Evolutionary conservation across 2,113 vertebrate genomes (phyloP).

Genomic region (Sinocyclocheilus grahami): DNA sequence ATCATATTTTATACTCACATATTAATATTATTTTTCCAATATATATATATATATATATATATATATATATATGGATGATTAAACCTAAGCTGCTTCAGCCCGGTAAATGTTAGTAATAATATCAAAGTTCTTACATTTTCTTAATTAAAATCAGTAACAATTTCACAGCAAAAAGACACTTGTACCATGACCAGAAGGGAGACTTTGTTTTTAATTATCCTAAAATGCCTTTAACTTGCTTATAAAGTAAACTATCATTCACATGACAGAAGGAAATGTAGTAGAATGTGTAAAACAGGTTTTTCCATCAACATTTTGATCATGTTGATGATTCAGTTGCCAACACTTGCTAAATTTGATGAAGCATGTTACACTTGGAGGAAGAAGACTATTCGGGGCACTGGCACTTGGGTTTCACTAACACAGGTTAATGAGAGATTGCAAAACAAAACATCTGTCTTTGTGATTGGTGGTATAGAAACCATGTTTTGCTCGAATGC

Average conservation of each 20-base stretch:
- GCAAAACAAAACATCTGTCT: slow-evolving; percentile 28
- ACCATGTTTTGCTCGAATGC: background rate
- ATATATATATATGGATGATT: background rate
- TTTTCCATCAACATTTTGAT: background rate
- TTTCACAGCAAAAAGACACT: no score
- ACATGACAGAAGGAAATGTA: background rate
- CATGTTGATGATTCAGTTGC: background rate
- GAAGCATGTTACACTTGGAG: background rate
- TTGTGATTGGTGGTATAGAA: slow-evolving; percentile 5
- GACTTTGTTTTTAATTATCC: no score
- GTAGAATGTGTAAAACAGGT: background rate
- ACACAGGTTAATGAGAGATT: background rate
- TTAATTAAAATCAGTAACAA: background rate
- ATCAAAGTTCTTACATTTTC: background rate
- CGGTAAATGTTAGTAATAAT: background rate
- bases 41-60: no score
- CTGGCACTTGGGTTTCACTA: background rate
- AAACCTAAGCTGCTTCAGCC: background rate
- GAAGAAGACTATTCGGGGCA: background rate
- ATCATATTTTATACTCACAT: background rate
- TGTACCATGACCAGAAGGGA: no score
- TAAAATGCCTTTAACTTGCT: background rate
- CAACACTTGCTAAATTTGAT: background rate
- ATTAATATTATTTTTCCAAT: background rate
- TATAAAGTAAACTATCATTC: background rate